Base-by-base conservation (phyloP, 2,888 invertebrate species). In the Cerastis rubricosa region DNA sequence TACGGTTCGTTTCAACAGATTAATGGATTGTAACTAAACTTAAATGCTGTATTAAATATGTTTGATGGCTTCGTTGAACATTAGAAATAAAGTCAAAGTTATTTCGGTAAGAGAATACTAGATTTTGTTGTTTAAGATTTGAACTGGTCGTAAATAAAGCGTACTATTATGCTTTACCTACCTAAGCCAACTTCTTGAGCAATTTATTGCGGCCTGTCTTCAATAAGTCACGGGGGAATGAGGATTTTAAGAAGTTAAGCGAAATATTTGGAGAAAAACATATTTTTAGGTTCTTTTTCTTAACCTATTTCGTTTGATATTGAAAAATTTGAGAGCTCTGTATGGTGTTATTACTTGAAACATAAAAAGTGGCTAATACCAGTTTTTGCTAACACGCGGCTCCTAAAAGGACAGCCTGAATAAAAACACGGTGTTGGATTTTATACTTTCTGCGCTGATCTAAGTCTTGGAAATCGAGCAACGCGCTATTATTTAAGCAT, bases 1-100 rank as follows among this genome's bases (percentile, higher is more conserved):
- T 85, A 77, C 51, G 43, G 72, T 57, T 68, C 69, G 67, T 83
- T 72, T 25, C 2, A 51, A 8, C 43, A 59, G 49, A 79, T 75
- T 84, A 73, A 78, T 79, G 59, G 54, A 67, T 78, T 78, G 78
- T 83, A 35, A 49, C 22, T 22, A 45, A 84, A 74, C 65, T 81
- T 57, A 22, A 70, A 49, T 40, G 29, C 51, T 64, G 54, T 79
- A 54, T 57, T 19, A 63, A 78, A 47, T 64, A 49, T 80, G 54
- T 45, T 65, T 40, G 40, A 61, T n/a, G 11, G 17, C 40, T 76
- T 49, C 19, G 14, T 63, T 67, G 61, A 43, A n/a, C 17, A 43
- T 64, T 9, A 43, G 14, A 64, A 40, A n/a, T 57, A 43, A 49
- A 67, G n/a, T 49, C 66, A 63, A 45, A 67, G 54, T 40, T 25